phyloP scores from a whole-genome alignment of 1,140 invertebrate genomes.

The Nixonia krombeini region DNA sequence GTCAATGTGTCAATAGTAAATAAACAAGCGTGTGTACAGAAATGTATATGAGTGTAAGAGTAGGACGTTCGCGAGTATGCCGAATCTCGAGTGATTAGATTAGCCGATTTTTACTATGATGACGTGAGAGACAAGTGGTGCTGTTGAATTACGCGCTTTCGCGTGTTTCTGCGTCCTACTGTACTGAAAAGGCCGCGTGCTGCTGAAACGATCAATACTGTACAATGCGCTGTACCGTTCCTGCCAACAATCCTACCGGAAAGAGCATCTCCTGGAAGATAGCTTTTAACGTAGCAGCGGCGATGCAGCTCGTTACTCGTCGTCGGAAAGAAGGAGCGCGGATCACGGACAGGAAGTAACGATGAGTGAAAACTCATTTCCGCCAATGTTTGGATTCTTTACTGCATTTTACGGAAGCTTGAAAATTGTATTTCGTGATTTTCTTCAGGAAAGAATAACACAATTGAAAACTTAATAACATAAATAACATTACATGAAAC shows the following conservation, averaged over 20 bases:
- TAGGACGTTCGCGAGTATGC: too few relatives aligned
- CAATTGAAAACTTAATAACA: too few relatives aligned
- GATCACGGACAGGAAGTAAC: conserved; percentile 24
- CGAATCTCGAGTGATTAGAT: too few relatives aligned
- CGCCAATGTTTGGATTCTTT: too few relatives aligned
- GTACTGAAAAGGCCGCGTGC: conserved; percentile 31
- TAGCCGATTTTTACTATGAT: conserved; percentile 7
- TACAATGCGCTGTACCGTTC: conserved; percentile 34
- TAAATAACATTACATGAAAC: too few relatives aligned
- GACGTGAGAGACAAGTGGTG: conserved; percentile 20
- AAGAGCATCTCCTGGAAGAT: conserved; percentile 35
- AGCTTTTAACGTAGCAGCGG: conserved; percentile 28
- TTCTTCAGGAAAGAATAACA: too few relatives aligned
- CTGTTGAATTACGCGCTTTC: conserved; percentile 37
- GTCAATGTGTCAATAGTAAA: too few relatives aligned
- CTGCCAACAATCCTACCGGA: conserved; percentile 15
- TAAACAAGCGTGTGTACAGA: too few relatives aligned
- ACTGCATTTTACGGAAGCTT: too few relatives aligned
- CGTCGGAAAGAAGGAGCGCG: conserved; percentile 18
- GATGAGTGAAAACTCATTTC: conserved; percentile 22
- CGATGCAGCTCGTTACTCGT: conserved; percentile 22
- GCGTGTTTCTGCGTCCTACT: conserved; percentile 19
- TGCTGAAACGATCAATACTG: conserved; percentile 40
- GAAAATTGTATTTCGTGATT: too few relatives aligned
- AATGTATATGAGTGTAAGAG: too few relatives aligned